phyloP scores from a whole-genome alignment of 2,888 invertebrate species.

The Rotaria macrura region DNA sequence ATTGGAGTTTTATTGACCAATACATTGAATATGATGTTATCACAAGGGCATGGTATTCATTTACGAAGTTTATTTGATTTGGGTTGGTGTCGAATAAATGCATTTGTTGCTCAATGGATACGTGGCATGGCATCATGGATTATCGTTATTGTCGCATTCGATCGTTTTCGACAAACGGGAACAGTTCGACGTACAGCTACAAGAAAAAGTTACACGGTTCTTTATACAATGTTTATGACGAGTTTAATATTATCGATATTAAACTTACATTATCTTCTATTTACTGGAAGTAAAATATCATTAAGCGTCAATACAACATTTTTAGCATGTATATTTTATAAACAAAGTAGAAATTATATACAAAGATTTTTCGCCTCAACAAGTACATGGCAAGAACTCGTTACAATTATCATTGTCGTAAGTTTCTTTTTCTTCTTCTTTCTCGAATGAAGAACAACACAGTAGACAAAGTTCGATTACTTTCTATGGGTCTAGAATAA shows the following conservation, averaged over 20 bases:
- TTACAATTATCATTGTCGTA: constrained; percentile 12
- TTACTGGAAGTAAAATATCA: background rate
- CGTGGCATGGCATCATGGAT: background rate
- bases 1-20: constrained; percentile 7
- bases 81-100: background rate
- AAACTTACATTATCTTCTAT: background rate
- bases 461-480: no score
- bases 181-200: background rate
- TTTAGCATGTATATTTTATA: background rate
- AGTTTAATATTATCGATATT: background rate
- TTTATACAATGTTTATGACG: background rate
- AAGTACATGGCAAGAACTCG: background rate
- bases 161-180: background rate
- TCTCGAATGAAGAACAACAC: no score
- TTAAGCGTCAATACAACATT: no score
- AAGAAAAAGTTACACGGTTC: background rate
- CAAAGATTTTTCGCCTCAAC: background rate
- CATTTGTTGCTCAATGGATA: background rate
- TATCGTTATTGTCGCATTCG: background rate
- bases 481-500: no score
- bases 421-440: background rate
- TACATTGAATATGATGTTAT: background rate
- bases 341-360: background rate
- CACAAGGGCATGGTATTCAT: background rate
- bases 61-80: background rate